Evolutionary conservation across 2,888 invertebrate species (phyloP).

Genomic region (Diloba caeruleocephala): DNA sequence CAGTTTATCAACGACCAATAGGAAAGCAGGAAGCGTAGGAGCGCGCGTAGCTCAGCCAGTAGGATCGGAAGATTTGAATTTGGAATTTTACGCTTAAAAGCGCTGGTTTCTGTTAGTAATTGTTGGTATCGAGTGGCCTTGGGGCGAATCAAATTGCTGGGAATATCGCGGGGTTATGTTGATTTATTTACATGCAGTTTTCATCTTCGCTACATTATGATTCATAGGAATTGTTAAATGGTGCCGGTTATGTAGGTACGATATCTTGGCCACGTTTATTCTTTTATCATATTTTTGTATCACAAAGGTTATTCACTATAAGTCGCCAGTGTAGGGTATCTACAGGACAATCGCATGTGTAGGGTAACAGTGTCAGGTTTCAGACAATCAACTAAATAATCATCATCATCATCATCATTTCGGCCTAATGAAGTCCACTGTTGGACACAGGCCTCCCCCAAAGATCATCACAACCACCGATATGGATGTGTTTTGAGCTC

Average conservation of each 20-base stretch:
- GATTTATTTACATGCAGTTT: slow-evolving; percentile 30
- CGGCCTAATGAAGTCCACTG: too few species aligned
- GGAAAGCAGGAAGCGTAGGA: slow-evolving; percentile 56
- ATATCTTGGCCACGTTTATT: neutral
- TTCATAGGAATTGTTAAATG: slow-evolving; percentile 1
- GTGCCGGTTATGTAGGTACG: too few species aligned
- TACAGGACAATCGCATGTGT: neutral
- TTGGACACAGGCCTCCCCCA: too few species aligned
- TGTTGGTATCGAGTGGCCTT: slow-evolving; percentile 63
- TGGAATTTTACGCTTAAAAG: slow-evolving; percentile 72
- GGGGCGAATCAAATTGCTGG: slow-evolving; percentile 58
- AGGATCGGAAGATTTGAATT: slow-evolving; percentile 70
- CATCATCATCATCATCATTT: too few species aligned
- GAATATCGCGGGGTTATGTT: slow-evolving; percentile 24
- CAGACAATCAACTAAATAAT: neutral
- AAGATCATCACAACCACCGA: too few species aligned
- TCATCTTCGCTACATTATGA: neutral
- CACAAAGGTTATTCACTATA: neutral
- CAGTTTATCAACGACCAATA: slow-evolving; percentile 80
- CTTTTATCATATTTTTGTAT: neutral
- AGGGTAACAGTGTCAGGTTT: neutral
- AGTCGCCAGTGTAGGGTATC: neutral
- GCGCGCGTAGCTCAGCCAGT: slow-evolving; percentile 68
- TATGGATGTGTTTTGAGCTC: too few species aligned
- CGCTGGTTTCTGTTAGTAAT: slow-evolving; percentile 59